Evolutionary conservation across 1,140 invertebrate species (phyloP).

Genomic region (Anthonomus grandis): DNA sequence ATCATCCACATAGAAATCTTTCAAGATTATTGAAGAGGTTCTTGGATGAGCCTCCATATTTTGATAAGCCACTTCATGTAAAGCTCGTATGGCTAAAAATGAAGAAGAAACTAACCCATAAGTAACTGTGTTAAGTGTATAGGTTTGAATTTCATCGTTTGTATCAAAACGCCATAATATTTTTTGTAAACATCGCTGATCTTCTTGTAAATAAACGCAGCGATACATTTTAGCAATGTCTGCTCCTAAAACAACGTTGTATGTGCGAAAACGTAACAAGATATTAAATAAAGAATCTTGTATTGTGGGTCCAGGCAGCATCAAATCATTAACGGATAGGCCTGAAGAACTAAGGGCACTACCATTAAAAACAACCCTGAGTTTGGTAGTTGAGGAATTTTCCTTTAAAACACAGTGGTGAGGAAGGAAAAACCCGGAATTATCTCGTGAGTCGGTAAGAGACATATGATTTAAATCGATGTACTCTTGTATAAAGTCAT

Average conservation of each 20-base stretch:
- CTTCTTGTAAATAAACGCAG: constrained; percentile 38
- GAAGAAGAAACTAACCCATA: constrained; percentile 38
- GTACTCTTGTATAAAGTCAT: constrained; percentile 27
- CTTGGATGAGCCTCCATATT: constrained; percentile 21
- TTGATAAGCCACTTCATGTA: constrained; percentile 32
- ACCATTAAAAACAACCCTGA: constrained; percentile 46
- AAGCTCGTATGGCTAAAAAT: constrained; percentile 35
- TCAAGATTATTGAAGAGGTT: constrained; percentile 23
- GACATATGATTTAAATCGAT: constrained; percentile 21
- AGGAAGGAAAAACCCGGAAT: background rate
- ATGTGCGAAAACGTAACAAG: constrained; percentile 47
- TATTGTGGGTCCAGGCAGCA: constrained; percentile 36
- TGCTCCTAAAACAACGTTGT: constrained; percentile 43
- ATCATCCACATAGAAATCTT: constrained; percentile 48
- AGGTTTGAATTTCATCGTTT: constrained; percentile 30
- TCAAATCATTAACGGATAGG: constrained; percentile 37
- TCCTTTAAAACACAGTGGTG: constrained; percentile 19
- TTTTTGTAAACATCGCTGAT: constrained; percentile 40
- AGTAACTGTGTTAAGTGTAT: constrained; percentile 29
- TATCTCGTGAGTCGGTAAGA: background rate
- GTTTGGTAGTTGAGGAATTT: constrained; percentile 8
- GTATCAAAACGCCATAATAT: constrained; percentile 44
- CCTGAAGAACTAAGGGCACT: constrained; percentile 36
- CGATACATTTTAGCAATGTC: constrained; percentile 50
- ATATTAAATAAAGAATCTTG: constrained; percentile 46